Evolutionary conservation across 2,797 vertebrate species (phyloP), one percentile per base, ranked within the genome.

Genomic region (Agapornis canus): DNA sequence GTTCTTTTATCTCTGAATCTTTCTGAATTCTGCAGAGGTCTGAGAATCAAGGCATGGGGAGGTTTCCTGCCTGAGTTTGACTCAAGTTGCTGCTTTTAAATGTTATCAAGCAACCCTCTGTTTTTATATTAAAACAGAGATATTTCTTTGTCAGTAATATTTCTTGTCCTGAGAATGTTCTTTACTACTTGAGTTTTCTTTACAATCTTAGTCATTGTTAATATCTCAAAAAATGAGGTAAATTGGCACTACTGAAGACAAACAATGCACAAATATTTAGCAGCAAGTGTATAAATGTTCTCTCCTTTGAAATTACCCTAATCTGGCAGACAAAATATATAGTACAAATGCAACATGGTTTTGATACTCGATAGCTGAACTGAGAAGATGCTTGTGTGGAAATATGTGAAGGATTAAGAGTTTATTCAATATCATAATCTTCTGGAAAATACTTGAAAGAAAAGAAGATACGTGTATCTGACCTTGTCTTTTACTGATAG

Each of bases 401-500:
- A 90, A 23, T 26, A 1, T 48, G 19, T 70, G 43, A 69, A 79
- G 22, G 21, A 78, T 60, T 81, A 42, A 35, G 37, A 78, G 10
- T 73, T 89, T 82, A 63, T 45, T 72, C 7, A 9, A 29, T 60
- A 57, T 39, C n/a, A 45, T 17, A 4, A 26, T 82, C 37, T 92
- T 87, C 73, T 57, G 17, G n/a, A 73, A 90, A 90, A 68, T 60
- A 40, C 43, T 73, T 37, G 9, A 61, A 87, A 71, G 26, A 15
- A 89, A 72, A 89, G 10, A 12, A 85, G 43, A 54, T 11, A 43
- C 8, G 37, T 42, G 42, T 25, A 90, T 57, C 25, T 86, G 77
- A 94, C 92, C 77, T 94, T 94, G 68, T 65, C 42, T 75, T 75
- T 87, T 93, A 75, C 42, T 68, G 64, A 69, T 25, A 78, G 48